phyloP scores from a whole-genome alignment of 2,888 invertebrate genomes.

The Chrysodeixis includens region DNA sequence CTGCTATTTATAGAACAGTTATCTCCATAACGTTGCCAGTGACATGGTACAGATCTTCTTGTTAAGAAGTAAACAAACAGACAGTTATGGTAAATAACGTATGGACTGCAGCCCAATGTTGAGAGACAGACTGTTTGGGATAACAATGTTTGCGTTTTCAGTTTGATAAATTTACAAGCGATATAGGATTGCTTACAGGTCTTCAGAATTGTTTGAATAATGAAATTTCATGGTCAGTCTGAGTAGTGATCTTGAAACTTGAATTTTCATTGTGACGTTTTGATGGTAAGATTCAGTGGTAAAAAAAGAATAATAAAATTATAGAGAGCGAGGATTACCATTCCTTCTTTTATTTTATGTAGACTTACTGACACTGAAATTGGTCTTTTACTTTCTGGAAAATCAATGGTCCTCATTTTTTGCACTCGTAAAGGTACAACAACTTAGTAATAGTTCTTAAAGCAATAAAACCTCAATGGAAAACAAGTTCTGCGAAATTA shows the following conservation, averaged over 20 bases:
- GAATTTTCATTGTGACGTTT: background rate
- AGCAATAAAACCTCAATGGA: slow-evolving; percentile 1
- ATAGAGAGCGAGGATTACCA: too few relatives aligned
- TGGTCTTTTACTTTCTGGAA: too few relatives aligned
- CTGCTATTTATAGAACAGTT: slow-evolving; percentile 60
- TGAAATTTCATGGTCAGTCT: background rate
- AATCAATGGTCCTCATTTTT: too few relatives aligned
- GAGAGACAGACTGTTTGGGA: slow-evolving; percentile 46
- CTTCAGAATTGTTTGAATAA: background rate
- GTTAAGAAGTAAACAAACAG: slow-evolving; percentile 72
- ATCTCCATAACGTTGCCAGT: slow-evolving; percentile 61
- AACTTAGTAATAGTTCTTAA: background rate
- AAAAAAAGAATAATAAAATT: too few relatives aligned
- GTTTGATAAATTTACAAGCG: slow-evolving; percentile 20
- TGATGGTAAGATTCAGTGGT: too few relatives aligned
- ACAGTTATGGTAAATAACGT: slow-evolving; percentile 69
- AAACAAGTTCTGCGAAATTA: slow-evolving; percentile 18
- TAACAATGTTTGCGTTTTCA: slow-evolving; percentile 27
- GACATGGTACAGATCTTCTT: slow-evolving; percentile 73
- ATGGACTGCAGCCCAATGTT: slow-evolving; percentile 41
- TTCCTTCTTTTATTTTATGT: too few relatives aligned
- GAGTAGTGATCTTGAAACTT: background rate
- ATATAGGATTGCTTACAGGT: background rate
- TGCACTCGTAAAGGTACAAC: background rate
- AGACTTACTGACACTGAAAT: too few relatives aligned